Evolutionary conservation across 2,888 invertebrate genomes (phyloP), one percentile per base, ranked within the genome.

Genomic region (Trachelus tabidus): DNA sequence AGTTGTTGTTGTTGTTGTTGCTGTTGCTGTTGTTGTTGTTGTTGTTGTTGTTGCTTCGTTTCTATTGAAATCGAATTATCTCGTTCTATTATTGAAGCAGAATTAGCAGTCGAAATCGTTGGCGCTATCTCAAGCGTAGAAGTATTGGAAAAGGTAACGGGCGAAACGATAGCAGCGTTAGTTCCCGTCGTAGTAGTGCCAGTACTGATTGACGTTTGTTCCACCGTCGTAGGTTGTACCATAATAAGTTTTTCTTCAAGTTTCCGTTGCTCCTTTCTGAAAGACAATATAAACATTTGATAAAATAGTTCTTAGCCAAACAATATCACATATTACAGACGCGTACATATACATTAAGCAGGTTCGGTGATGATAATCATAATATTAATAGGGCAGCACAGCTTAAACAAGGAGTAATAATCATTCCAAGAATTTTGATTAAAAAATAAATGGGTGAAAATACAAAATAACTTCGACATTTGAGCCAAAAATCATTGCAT

Each of bases 51-150:
- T 3, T 80, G 78, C 56, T 83, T 81, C 4, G 77, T 75, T 15
- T 82, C 79, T 56, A 71, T 68, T 34, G 79, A 40, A 34, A 77
- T 30, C 34, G 79, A 3, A 34, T 80, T 30, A 90, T 92, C 68
- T 89, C 89, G 1, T 91, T 93, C 11, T 91, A 93, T 80, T 91
- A 92, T 69, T 84, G 92, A 23, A 92, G 91, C 85, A 91, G 92
- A 37, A 92, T 92, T 23, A 90, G 92, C 80, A 91, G 92, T 34
- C 91, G 92, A n/a, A 89, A 90, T 73, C 90, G 85, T 81, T 91
- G 93, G 12, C 91, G 92, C 1, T 81, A 81, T 12, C 80, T 69
- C 23, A 77, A 77, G 23, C 40, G 92, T 89, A 92, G 79, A 91
- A 92, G 11, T 90, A 87, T 9, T 86, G 82, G 2, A 89, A 85